phyloP scores from a whole-genome alignment of 2,797 vertebrate species.

The Fratercula arctica region DNA sequence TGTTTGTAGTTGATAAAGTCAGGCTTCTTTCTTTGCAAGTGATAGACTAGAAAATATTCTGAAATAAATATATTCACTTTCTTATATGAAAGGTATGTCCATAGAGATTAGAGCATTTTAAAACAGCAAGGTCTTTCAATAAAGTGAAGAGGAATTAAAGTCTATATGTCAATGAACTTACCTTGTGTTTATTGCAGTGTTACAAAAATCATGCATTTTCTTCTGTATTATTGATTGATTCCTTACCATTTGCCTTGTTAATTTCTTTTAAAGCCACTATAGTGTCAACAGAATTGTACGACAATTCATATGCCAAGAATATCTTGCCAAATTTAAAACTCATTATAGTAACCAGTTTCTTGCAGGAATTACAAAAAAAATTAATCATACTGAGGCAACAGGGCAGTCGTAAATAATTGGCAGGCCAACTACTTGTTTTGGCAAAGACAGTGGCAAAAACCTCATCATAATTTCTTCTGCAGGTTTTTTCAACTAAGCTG shows the following conservation, averaged over 20 bases:
- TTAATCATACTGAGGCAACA: background rate
- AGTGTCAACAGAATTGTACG: background rate
- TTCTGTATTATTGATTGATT: background rate
- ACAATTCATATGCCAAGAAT: background rate
- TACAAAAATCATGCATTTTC: background rate
- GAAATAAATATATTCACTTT: background rate
- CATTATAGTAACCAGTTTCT: background rate
- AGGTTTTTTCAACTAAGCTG: background rate
- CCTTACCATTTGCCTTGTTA: background rate
- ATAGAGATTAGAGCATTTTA: background rate
- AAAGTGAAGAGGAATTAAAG: background rate
- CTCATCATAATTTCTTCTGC: background rate
- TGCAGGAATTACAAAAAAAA: background rate
- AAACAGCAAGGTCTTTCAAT: background rate
- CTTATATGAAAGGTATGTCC: background rate
- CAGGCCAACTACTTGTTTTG: background rate
- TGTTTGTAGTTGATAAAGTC: background rate
- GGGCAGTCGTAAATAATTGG: background rate
- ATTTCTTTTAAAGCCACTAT: background rate
- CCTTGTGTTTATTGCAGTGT: background rate
- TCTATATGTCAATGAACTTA: background rate
- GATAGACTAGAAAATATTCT: background rate
- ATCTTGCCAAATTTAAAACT: background rate
- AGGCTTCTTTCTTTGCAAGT: background rate
- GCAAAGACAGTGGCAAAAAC: conserved; percentile 16